Evolutionary conservation across 2,797 vertebrate genomes (phyloP).

Genomic region (Rousettus madagascariensis): DNA sequence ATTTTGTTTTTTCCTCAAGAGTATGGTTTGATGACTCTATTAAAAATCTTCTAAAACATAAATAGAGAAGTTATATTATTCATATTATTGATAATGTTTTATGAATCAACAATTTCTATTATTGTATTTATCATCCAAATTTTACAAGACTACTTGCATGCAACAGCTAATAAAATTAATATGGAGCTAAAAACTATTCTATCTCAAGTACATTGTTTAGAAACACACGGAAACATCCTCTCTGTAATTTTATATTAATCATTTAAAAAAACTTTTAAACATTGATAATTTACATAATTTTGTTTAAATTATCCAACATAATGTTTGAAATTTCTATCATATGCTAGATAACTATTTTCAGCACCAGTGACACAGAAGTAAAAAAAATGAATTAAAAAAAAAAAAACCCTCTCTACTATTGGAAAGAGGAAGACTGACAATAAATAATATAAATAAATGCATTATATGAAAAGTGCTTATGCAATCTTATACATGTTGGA

Average conservation of each 20-base stretch:
- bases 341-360: not conserved
- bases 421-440: not conserved
- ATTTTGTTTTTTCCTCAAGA: constrained; percentile 17
- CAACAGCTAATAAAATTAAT: not conserved
- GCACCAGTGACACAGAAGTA: not conserved
- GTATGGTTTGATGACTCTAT: constrained; percentile 40
- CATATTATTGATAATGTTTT: not conserved
- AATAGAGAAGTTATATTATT: not conserved
- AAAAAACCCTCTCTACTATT: not conserved
- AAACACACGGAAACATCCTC: not conserved
- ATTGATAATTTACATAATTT: not conserved
- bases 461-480: not conserved
- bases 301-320: not conserved
- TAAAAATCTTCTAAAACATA: constrained; percentile 39
- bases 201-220: not conserved
- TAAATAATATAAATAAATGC: not conserved
- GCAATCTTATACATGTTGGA: not conserved
- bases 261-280: not conserved
- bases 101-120: not conserved
- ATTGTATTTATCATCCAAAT: not conserved
- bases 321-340: not conserved
- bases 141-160: not conserved
- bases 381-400: not conserved
- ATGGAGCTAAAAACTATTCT: not conserved
- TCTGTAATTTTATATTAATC: not conserved